Evolutionary conservation across 2,113 vertebrate genomes (phyloP).

Genomic region (Junco hyemalis): DNA sequence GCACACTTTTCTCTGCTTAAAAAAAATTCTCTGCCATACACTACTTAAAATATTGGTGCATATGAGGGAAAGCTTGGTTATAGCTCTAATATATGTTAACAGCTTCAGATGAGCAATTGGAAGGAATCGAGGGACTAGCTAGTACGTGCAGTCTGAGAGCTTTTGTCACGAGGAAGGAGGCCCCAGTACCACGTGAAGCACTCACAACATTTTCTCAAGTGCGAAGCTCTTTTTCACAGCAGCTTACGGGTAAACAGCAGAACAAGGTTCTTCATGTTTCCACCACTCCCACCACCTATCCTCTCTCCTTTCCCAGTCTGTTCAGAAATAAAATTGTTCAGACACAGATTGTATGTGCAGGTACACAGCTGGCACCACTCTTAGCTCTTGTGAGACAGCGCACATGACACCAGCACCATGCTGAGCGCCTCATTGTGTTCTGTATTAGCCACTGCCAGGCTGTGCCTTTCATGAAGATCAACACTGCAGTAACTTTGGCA

Average conservation of each 20-base stretch:
- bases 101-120: not conserved
- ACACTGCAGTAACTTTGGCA: not conserved
- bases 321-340: not conserved
- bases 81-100: not conserved
- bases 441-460: not conserved
- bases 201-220: not conserved
- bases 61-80: not conserved
- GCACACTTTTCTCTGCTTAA: not conserved
- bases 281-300: not conserved
- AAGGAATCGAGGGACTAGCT: not conserved
- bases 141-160: rapidly evolving
- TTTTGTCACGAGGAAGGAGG: not conserved
- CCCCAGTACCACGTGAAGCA: not conserved
- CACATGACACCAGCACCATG: not conserved
- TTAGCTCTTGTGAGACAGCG: not conserved
- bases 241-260: not conserved
- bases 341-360: not conserved
- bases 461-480: not conserved
- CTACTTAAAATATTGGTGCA: not conserved
- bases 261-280: not conserved
- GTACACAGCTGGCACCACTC: not conserved
- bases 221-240: not conserved
- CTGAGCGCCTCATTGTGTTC: not conserved
- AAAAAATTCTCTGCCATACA: not conserved
- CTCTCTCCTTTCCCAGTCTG: not conserved